A percentile compares a stretch with the other conserved stretches of the same genome.
These are phyloP conservation scores for Eumerus sabulonum DNA, from an alignment of 2,888 invertebrate species.

Conservation along the genomic window DNA sequence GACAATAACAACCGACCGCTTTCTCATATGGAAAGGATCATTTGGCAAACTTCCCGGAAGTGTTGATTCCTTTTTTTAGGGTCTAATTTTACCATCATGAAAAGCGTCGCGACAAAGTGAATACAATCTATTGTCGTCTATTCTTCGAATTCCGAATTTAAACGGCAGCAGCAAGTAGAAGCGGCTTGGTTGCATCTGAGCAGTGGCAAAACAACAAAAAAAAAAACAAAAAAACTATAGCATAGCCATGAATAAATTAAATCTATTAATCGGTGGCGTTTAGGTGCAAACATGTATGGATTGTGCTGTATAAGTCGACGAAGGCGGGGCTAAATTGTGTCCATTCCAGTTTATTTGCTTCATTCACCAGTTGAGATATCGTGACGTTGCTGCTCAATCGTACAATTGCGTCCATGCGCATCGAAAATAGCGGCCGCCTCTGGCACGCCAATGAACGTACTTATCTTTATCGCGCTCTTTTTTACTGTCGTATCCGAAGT, in stretches of 20 bases:
- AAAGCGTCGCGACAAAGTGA: constrained; percentile 50
- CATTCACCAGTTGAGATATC: constrained; percentile 28
- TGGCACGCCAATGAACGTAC: constrained; percentile 6
- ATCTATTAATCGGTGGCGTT: constrained; percentile 17
- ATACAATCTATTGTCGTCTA: constrained; percentile 9
- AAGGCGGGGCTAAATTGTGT: constrained; percentile 43
- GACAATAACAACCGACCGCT: constrained; percentile 26
- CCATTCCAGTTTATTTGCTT: constrained; percentile 53
- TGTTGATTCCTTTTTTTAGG: constrained; percentile 28
- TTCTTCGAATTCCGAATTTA: not conserved
- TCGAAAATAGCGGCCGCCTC: constrained; percentile 10
- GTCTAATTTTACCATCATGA: constrained; percentile 21
- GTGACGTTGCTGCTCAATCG: constrained; percentile 28
- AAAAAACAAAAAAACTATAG: constrained; percentile 6
- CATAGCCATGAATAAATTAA: constrained; percentile 38
- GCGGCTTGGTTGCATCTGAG: constrained; percentile 5
- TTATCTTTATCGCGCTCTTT: constrained; percentile 5
- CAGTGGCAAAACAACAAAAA: not conserved
- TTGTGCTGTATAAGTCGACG: constrained; percentile 21
- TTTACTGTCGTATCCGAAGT: not conserved
- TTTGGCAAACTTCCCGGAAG: constrained; percentile 52
- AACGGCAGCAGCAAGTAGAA: constrained; percentile 26
- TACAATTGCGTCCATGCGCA: constrained; percentile 40
- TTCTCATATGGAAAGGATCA: constrained; percentile 39
- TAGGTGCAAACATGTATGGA: no score